Conservation (phyloP, 2,113 vertebrate genomes). For the Carlito syrichta region DNA sequence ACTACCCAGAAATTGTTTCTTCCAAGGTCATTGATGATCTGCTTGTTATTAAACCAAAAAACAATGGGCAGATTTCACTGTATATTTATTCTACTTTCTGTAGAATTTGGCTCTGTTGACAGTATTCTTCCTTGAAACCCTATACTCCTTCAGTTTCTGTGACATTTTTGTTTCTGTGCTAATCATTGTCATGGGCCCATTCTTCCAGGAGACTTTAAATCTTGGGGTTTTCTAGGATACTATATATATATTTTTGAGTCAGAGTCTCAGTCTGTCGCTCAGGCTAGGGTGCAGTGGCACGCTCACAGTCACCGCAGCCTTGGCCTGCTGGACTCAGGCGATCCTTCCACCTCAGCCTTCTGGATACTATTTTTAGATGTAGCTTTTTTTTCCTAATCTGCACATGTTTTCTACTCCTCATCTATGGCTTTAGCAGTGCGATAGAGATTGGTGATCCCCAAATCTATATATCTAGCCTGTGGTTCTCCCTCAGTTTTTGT, state of each 20-base stretch:
- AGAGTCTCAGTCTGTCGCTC: no score
- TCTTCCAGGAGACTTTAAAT: not conserved
- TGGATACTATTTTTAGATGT: not conserved
- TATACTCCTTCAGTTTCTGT: not conserved
- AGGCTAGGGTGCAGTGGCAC: no score
- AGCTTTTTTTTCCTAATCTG: not conserved
- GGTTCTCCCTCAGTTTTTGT: not conserved
- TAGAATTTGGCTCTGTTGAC: not conserved
- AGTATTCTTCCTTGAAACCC: not conserved
- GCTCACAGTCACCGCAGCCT: no score
- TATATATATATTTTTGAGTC: no score
- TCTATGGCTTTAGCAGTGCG: not conserved
- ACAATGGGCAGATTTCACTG: not conserved
- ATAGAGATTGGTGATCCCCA: not conserved
- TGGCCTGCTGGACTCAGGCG: no score
- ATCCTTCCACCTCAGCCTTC: no score
- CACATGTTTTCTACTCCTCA: rapidly evolving
- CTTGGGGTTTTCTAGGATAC: not conserved
- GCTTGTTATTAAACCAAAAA: not conserved
- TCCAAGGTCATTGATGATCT: not conserved
- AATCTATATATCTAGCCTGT: no score
- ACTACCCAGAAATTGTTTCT: not conserved
- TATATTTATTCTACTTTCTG: not conserved
- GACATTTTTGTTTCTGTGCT: not conserved
- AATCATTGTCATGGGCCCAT: not conserved